Conservation (phyloP, 2,797 vertebrate species). For the Arnoldichthys spilopterus region DNA sequence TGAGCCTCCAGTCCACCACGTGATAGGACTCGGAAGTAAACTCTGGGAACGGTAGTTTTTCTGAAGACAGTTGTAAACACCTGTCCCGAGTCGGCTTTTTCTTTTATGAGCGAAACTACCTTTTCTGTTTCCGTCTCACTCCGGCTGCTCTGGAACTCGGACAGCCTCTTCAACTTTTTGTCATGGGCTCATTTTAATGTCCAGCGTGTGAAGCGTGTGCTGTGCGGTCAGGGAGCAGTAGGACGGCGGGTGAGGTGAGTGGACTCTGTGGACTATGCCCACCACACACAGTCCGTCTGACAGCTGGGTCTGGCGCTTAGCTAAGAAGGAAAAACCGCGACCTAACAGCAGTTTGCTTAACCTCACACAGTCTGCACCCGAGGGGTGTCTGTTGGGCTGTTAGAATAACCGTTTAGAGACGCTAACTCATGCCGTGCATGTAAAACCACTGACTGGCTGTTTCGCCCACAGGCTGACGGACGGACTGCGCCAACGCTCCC, state of each 20-base stretch:
- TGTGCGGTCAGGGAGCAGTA: not conserved
- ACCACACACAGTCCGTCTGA: not conserved
- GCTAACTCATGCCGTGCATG: not conserved
- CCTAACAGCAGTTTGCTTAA: not conserved
- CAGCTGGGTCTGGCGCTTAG: not conserved
- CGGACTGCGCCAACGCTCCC: not conserved
- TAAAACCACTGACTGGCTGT: not conserved
- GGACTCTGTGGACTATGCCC: constrained; percentile 12
- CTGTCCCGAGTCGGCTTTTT: not conserved
- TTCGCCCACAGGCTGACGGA: not conserved
- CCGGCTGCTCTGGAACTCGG: not conserved
- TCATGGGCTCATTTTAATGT: not conserved
- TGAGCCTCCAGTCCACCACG: constrained; percentile 17
- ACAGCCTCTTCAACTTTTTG: not conserved
- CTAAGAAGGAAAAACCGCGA: not conserved
- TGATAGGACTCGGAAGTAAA: constrained; percentile 42
- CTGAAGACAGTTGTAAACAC: not conserved
- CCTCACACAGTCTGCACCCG: no score
- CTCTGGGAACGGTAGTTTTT: not conserved
- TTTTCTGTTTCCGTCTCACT: not conserved
- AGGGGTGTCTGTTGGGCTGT: not conserved
- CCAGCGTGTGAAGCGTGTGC: not conserved
- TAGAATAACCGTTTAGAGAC: no score
- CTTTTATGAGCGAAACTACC: not conserved
- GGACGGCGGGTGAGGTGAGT: constrained; percentile 42